Evolutionary conservation across 53 echinoderm and acorn worm species (phyloP).

Genomic region (Pentamera pediparva): DNA sequence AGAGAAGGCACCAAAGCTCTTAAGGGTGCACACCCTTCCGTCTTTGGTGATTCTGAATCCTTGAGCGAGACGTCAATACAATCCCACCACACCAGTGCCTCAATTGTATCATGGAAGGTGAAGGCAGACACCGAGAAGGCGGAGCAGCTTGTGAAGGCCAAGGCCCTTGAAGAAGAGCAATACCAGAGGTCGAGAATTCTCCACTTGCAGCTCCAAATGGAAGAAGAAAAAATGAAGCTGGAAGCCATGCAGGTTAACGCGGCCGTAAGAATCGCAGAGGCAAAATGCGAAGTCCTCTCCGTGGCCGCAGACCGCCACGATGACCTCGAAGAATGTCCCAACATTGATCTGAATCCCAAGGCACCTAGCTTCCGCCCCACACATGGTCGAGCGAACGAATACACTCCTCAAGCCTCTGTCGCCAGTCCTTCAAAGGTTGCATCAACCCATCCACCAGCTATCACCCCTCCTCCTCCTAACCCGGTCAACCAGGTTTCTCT

Average conservation of each 20-base stretch:
- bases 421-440: background rate
- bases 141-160: background rate
- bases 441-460: background rate
- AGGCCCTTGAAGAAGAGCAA: conserved; percentile 1
- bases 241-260: background rate
- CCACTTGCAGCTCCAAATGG: background rate
- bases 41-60: background rate
- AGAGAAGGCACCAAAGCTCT: background rate
- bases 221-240: background rate
- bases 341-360: background rate
- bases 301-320: background rate
- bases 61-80: background rate
- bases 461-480: background rate
- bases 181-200: background rate
- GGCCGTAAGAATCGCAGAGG: conserved; percentile 5
- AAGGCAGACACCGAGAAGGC: conserved; percentile 1
- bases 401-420: background rate
- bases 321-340: background rate
- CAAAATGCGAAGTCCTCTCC: background rate
- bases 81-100: background rate
- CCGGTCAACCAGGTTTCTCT: background rate
- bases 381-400: background rate
- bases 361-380: background rate
- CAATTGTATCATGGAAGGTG: background rate
- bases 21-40: background rate